phyloP scores from a whole-genome alignment of 2,888 invertebrate genomes.

The Eudemis profundana region DNA sequence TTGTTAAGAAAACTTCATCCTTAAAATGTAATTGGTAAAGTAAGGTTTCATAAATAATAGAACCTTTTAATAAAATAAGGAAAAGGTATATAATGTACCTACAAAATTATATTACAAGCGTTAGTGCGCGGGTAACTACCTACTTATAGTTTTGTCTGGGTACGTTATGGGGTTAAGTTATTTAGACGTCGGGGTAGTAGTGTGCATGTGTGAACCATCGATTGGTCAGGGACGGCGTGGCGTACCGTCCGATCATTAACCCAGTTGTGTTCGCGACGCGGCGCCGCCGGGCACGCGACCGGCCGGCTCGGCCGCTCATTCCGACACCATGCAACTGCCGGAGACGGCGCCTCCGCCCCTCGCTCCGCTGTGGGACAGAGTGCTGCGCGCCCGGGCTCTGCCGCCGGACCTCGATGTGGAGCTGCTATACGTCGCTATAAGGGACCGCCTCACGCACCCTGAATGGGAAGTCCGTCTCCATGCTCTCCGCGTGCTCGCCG shows the following conservation, averaged over 20 bases:
- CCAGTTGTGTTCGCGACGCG: slow-evolving; percentile 81
- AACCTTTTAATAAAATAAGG: not conserved
- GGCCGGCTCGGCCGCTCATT: slow-evolving; percentile 54
- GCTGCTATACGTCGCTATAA: slow-evolving; percentile 89
- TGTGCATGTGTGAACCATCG: slow-evolving; percentile 67
- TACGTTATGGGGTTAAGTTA: slow-evolving; percentile 37
- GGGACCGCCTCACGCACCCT: slow-evolving; percentile 90
- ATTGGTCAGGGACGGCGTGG: slow-evolving; percentile 80
- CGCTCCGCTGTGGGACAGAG: slow-evolving; percentile 93
- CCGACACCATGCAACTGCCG: slow-evolving; percentile 77
- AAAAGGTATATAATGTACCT: too few species aligned
- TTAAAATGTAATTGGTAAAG: too few species aligned
- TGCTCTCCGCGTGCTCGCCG: slow-evolving; percentile 91
- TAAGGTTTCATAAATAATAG: too few species aligned
- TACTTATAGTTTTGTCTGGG: slow-evolving; percentile 24
- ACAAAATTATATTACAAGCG: not conserved
- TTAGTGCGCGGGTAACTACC: not conserved
- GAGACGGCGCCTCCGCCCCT: slow-evolving; percentile 83
- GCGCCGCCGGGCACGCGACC: slow-evolving; percentile 76
- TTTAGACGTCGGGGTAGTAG: slow-evolving; percentile 28
- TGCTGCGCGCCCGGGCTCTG: slow-evolving; percentile 89
- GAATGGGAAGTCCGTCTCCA: slow-evolving; percentile 95
- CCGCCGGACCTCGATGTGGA: slow-evolving; percentile 88
- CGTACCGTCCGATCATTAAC: slow-evolving; percentile 84
- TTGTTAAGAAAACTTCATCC: too few species aligned